A percentile compares a stretch with the other conserved stretches of the same genome.
These are phyloP conservation scores for Cantharis rufa DNA, from an alignment of 2,888 invertebrate species.

Conservation along the genomic window DNA sequence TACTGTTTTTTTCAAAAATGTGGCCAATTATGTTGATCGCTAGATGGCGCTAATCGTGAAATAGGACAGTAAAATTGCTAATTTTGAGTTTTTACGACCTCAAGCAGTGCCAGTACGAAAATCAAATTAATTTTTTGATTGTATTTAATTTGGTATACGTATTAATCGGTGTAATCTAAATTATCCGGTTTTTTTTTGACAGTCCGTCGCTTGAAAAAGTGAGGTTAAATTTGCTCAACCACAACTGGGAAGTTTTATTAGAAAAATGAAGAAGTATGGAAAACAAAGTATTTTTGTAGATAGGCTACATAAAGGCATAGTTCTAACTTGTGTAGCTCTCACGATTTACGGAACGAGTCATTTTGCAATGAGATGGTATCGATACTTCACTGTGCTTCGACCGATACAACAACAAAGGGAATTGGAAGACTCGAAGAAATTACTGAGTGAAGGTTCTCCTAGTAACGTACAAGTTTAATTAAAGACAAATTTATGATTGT, in stretches of 20 bases:
- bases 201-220: background rate
- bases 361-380: constrained; percentile 56
- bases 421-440: constrained; percentile 52
- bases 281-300: constrained; percentile 53
- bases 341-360: constrained; percentile 59
- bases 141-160: background rate
- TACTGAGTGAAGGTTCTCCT: constrained; percentile 57
- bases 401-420: constrained; percentile 54
- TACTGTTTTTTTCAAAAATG: background rate
- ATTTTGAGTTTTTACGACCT: background rate
- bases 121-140: background rate
- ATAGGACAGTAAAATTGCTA: too few species aligned
- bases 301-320: constrained; percentile 61
- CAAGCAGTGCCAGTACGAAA: background rate
- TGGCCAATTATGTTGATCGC: background rate
- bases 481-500: background rate
- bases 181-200: background rate
- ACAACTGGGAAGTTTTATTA: background rate
- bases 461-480: constrained; percentile 39
- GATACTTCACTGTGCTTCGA: constrained; percentile 58
- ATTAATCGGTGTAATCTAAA: background rate
- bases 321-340: constrained; percentile 60
- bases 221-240: background rate
- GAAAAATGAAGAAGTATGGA: constrained; percentile 51
- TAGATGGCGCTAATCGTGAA: background rate